These are phyloP conservation scores for Euzetes globulus DNA, from an alignment of 2,888 invertebrate genomes.

Conservation along the genomic window DNA sequence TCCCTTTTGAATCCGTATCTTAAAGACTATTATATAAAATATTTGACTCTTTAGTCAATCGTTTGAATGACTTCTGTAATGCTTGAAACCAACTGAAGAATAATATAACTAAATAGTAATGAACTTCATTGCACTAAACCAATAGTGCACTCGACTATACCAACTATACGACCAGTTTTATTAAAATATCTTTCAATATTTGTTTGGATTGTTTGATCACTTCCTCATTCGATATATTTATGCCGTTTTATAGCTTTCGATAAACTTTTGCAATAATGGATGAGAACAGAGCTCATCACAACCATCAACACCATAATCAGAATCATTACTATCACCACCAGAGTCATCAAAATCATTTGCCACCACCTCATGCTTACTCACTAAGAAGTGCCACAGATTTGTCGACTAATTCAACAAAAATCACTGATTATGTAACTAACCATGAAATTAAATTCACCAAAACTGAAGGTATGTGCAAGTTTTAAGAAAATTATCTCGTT, in stretches of 20 bases:
- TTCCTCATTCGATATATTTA: background rate
- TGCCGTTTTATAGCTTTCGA: background rate
- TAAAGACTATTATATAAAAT: conserved; percentile 4
- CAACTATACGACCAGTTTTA: background rate
- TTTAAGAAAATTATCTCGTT: too few species aligned
- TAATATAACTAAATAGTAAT: background rate
- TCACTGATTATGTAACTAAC: conserved; percentile 40
- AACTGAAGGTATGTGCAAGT: conserved; percentile 57
- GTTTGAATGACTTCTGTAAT: conserved; percentile 19
- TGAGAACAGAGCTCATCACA: background rate
- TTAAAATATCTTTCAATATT: background rate
- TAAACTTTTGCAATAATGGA: background rate
- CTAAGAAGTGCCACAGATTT: background rate
- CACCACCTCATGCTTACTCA: conserved; percentile 23
- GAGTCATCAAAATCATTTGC: conserved; percentile 21
- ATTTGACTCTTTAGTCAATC: background rate
- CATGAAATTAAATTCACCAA: conserved; percentile 79
- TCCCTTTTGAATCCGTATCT: background rate
- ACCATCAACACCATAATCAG: background rate
- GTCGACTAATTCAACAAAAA: background rate
- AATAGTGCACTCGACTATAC: conserved; percentile 8
- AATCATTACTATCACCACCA: conserved; percentile 21
- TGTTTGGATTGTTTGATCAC: background rate
- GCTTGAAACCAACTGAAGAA: background rate
- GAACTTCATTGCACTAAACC: conserved; percentile 11